Evolutionary conservation across 2,113 vertebrate species (phyloP).

Genomic region (Jaculus jaculus): DNA sequence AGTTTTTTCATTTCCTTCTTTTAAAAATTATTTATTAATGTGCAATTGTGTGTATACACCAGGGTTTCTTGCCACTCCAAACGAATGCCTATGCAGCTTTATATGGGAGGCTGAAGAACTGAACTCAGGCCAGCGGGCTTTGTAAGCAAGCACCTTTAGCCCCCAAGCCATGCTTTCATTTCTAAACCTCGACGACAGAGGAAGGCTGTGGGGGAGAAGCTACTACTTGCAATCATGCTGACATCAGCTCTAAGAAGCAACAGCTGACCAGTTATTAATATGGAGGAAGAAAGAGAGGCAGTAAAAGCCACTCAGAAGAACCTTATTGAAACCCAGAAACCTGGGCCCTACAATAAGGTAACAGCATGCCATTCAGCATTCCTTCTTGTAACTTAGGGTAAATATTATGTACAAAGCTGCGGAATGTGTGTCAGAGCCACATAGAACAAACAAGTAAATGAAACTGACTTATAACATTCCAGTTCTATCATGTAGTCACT

Average conservation of each 20-base stretch:
- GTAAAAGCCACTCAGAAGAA: slow-evolving; percentile 5
- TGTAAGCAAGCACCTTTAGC: too few species aligned
- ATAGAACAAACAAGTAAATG: slow-evolving; percentile 8
- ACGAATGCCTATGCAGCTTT: too few species aligned
- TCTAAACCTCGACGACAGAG: not conserved
- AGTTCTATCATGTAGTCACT: not conserved
- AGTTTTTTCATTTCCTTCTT: not conserved
- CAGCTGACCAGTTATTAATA: not conserved
- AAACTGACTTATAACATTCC: slow-evolving; percentile 11
- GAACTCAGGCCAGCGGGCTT: too few species aligned
- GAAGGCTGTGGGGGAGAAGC: not conserved
- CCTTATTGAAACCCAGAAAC: not conserved
- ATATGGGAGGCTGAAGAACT: too few species aligned
- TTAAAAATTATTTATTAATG: not conserved
- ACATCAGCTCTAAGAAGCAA: slow-evolving; percentile 18
- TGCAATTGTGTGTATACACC: too few species aligned
- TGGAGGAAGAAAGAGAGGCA: not conserved
- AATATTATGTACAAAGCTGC: not conserved
- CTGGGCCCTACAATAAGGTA: not conserved
- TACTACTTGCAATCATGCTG: not conserved
- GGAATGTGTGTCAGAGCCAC: not conserved
- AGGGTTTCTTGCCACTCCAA: too few species aligned
- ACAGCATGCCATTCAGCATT: not conserved
- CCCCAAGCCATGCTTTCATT: too few species aligned
- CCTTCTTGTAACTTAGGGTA: slow-evolving; percentile 2